Percentiles rank a stretch among this genome's conserved stretches.
Evolutionary conservation across 2,888 invertebrate genomes (phyloP).

Genomic region (Ryuthela nishihirai): DNA sequence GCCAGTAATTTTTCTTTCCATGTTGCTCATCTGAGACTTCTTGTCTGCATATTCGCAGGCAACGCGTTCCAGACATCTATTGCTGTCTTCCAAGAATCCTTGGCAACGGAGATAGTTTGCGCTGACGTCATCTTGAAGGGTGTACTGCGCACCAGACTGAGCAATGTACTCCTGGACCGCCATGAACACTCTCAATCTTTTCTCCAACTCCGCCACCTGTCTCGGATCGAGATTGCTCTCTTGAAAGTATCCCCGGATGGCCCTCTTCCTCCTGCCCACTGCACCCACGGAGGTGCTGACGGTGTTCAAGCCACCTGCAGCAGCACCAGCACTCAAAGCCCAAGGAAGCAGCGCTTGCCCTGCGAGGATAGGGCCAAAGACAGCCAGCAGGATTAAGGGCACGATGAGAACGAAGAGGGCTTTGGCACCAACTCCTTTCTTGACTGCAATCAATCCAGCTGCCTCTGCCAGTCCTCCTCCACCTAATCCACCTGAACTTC

Average conservation of each 20-base stretch:
- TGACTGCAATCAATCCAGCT: background rate
- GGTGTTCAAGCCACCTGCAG: conserved; percentile 5
- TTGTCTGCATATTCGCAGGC: conserved; percentile 20
- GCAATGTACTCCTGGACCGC: conserved; percentile 26
- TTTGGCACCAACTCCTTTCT: conserved; percentile 24
- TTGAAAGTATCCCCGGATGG: background rate
- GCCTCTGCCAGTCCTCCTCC: background rate
- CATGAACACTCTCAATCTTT: conserved; percentile 14
- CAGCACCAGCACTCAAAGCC: conserved; percentile 10
- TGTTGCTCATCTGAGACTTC: conserved; percentile 4
- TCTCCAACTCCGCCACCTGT: conserved; percentile 14
- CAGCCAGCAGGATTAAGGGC: conserved; percentile 22
- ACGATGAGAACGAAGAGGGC: conserved; percentile 22
- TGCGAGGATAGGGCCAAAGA: conserved; percentile 24
- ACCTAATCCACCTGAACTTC: background rate
- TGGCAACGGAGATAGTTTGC: conserved; percentile 18
- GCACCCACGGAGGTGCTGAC: conserved; percentile 18
- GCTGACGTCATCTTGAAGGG: conserved; percentile 12
- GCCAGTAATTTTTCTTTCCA: conserved; percentile 16
- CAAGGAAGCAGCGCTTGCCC: conserved; percentile 28
- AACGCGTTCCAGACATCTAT: conserved; percentile 19
- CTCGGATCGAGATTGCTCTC: background rate
- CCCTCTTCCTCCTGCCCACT: background rate
- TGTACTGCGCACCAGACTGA: conserved; percentile 5
- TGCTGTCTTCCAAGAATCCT: conserved; percentile 14